Evolutionary conservation across 1,140 invertebrate species (phyloP), one percentile per base, ranked within the genome.

Genomic region (Drosophila leontia): DNA sequence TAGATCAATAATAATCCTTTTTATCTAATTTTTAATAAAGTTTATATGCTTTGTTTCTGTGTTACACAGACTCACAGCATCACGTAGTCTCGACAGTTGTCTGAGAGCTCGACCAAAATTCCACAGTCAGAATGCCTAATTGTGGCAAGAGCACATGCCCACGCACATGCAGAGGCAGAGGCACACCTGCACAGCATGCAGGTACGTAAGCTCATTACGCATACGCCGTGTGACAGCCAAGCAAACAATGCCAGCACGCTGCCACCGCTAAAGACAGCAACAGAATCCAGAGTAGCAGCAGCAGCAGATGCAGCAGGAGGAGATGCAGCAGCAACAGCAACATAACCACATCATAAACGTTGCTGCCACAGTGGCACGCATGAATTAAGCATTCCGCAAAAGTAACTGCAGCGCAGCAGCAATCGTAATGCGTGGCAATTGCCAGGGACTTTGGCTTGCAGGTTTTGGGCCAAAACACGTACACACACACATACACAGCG

Each of bases 371-470:
- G 72, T 90, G 57, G 82, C 79, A 86, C 82, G 80, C 79, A 82
- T 82, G 86, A 91, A 91, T 90, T 86, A 91, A 86, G 82, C 79
- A 91, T 82, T 90, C 85, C 80, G 53, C 79, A 72, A 91, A 90
- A 87, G 86, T 90, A 90, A 90, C 78, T 78, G 78, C 44, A 76
- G 55, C 72, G 69, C 75, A 80, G 61, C 75, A 75, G 60, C 76
- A 71, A 72, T 45, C 69, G 70, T 75, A 75, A 76, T 70, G 77
- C 69, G 69, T 60, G 82, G 60, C 56, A 70, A 67, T 80, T 88
- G 72, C 63, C 71, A 68, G 68, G 64, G 68, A 83, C 67, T 62
- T 61, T 35, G 67, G 68, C 37, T 72, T 19, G 39, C 68, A 61
- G 68, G 17, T 44, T 56, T 61, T 56, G 57, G 62, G 50, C 69